Conservation (phyloP, 92 coral and sea anemone species). For the Porites lobata region DNA sequence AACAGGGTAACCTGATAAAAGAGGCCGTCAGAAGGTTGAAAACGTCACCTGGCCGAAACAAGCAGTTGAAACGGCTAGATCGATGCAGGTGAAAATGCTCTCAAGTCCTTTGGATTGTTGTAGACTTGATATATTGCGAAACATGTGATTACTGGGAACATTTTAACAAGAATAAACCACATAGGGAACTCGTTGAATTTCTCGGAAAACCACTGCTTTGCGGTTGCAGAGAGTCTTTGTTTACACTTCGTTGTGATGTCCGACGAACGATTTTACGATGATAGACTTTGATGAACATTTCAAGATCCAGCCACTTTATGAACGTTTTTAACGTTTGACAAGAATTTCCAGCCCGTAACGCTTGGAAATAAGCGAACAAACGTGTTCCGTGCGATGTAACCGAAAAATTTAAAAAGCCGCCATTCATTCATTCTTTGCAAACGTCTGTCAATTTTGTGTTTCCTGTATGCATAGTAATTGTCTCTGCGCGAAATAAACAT, state of each 20-base stretch:
- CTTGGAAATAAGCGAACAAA: background rate
- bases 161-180: background rate
- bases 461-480: constrained; percentile 13
- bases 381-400: constrained; percentile 19
- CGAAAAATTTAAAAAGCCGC: constrained; percentile 16
- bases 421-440: constrained; percentile 30
- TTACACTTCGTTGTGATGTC: constrained; percentile 33
- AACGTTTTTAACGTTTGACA: too few relatives aligned
- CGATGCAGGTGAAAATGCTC: constrained; percentile 68
- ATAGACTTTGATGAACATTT: constrained; percentile 4
- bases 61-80: constrained; percentile 87
- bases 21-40: constrained; percentile 88
- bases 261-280: constrained; percentile 10
- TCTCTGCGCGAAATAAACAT: background rate
- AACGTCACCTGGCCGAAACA: constrained; percentile 67
- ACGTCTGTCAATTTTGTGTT: constrained; percentile 2
- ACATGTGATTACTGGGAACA: background rate
- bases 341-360: background rate
- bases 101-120: background rate
- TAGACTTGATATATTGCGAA: background rate
- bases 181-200: constrained; percentile 17
- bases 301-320: background rate
- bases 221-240: constrained; percentile 35
- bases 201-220: constrained; percentile 37
- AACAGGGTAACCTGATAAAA: constrained; percentile 84